Conservation (phyloP, 2,113 vertebrate species). For the Bagarius yarrelli region DNA sequence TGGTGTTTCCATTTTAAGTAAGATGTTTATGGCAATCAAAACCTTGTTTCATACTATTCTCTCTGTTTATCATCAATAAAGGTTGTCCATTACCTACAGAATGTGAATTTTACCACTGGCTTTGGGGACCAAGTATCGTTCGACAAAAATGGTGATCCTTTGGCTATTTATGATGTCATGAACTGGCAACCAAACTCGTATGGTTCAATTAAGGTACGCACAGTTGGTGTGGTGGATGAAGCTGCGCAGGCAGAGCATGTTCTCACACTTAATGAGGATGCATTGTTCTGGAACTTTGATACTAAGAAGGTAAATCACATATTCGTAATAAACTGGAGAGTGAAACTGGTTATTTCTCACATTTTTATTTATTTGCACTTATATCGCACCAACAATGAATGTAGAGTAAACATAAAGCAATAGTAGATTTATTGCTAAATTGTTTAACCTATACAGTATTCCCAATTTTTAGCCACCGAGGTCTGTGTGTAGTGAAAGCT, state of each 20-base stretch:
- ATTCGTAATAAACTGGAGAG: not conserved
- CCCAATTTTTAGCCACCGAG: conserved; percentile 57
- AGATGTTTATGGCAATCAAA: not conserved
- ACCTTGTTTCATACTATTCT: not conserved
- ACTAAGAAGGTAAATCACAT: conserved; percentile 49
- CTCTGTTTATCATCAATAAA: conserved; percentile 14
- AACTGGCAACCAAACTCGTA: conserved; percentile 66
- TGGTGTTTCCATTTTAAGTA: not conserved
- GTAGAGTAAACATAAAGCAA: not conserved
- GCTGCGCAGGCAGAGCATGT: conserved; percentile 49
- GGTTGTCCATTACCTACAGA: conserved; percentile 66
- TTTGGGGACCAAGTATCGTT: conserved; percentile 70
- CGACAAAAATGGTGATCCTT: conserved; percentile 69
- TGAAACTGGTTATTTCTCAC: not conserved
- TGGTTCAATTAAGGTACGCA: conserved; percentile 53
- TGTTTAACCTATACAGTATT: not conserved
- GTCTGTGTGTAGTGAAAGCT: conserved; percentile 72
- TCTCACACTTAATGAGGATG: conserved; percentile 61
- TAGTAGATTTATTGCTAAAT: not conserved
- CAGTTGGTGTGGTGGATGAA: conserved; percentile 62
- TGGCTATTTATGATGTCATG: conserved; percentile 71
- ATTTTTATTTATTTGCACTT: not conserved
- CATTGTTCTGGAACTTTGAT: conserved; percentile 65
- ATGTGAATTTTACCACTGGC: conserved; percentile 64
- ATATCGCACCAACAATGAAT: not conserved